A percentile compares a stretch with the other conserved stretches of the same genome.
Evolutionary conservation across 1,140 invertebrate species (phyloP).

Genomic region (Trichonephila clavata): DNA sequence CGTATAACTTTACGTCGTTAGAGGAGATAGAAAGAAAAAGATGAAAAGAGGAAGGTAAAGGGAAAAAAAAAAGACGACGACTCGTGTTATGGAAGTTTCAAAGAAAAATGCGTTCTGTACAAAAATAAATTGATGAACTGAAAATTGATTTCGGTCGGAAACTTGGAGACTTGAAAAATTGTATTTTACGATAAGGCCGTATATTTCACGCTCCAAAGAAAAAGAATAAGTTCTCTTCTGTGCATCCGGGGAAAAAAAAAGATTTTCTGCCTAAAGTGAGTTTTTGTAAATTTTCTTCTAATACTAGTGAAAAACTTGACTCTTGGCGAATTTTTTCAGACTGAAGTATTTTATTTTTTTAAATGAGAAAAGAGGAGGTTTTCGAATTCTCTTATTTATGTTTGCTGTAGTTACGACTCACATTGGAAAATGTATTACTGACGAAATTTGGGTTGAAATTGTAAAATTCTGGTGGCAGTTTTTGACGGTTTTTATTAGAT

Average conservation of each 20-base stretch:
- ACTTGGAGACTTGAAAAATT: constrained; percentile 35
- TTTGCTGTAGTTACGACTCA: neutral
- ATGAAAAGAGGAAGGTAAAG: no score
- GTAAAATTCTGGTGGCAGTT: neutral
- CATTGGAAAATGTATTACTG: neutral
- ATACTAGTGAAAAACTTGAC: neutral
- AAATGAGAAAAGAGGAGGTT: no score
- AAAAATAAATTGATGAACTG: constrained; percentile 39
- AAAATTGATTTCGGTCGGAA: constrained; percentile 41
- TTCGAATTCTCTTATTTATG: neutral
- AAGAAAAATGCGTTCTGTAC: constrained; percentile 11
- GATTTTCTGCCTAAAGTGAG: neutral
- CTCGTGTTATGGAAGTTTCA: neutral
- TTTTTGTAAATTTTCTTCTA: constrained; percentile 7
- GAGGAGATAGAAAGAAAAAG: neutral
- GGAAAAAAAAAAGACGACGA: neutral
- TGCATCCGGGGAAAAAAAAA: neutral
- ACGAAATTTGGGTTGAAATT: neutral
- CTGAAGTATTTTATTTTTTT: neutral
- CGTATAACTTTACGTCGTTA: neutral
- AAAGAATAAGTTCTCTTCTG: neutral
- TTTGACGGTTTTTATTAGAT: neutral
- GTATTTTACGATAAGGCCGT: constrained; percentile 15
- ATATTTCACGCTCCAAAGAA: constrained; percentile 22
- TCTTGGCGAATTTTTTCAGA: neutral